phyloP scores from a whole-genome alignment of 2,888 invertebrate species.

The Biston stratarius region DNA sequence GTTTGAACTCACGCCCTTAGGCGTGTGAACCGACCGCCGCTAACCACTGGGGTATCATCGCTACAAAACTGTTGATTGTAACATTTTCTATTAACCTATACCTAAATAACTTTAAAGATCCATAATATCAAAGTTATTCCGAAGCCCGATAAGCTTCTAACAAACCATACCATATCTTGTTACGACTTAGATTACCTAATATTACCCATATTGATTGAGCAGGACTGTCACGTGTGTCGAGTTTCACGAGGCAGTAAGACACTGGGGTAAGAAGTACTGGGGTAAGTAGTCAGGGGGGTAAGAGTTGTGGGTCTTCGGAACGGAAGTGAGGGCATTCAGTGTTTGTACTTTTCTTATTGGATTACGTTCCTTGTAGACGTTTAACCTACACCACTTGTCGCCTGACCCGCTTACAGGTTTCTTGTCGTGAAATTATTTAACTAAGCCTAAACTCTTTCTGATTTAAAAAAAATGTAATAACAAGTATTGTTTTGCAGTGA shows the following conservation, averaged over 20 bases:
- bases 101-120: background rate
- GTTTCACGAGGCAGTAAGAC: constrained; percentile 72
- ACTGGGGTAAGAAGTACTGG: constrained; percentile 45
- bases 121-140: constrained; percentile 1
- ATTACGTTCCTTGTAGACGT: constrained; percentile 73
- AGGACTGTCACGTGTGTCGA: constrained; percentile 37
- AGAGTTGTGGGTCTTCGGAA: constrained; percentile 79
- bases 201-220: constrained; percentile 49
- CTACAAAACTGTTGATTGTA: no score
- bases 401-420: constrained; percentile 82
- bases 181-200: constrained; percentile 30
- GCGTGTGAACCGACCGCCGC: no score
- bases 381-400: constrained; percentile 80
- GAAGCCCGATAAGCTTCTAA: constrained; percentile 43
- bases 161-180: constrained; percentile 19
- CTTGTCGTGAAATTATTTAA: constrained; percentile 69
- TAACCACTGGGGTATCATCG: no score
- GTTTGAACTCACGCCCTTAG: no score
- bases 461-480: background rate
- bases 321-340: constrained; percentile 81
- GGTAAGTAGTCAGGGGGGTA: constrained; percentile 53
- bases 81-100: background rate
- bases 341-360: constrained; percentile 85
- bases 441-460: constrained; percentile 60
- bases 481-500: background rate